A percentile compares a stretch with the other conserved stretches of the same genome.
phyloP scores from a whole-genome alignment of 2,113 vertebrate genomes.

The Crotalus viridis region DNA sequence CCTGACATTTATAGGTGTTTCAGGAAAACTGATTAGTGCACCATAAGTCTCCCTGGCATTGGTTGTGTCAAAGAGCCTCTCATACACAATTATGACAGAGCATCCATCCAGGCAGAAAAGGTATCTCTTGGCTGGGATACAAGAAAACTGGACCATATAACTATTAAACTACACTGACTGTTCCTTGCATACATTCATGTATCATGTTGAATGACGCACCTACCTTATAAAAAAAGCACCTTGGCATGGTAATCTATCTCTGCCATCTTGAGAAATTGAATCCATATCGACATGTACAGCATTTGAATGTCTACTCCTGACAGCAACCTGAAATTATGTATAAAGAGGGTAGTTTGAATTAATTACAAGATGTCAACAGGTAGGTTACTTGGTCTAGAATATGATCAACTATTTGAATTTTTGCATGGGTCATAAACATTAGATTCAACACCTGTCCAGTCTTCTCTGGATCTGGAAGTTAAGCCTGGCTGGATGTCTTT shows the following conservation, averaged over 20 bases:
- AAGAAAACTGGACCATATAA: constrained; percentile 1
- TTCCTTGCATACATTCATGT: background rate
- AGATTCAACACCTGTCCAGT: background rate
- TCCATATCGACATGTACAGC: constrained; percentile 49
- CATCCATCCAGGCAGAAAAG: constrained; percentile 46
- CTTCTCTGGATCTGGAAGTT: background rate
- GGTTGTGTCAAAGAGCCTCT: constrained; percentile 44
- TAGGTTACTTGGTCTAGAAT: background rate
- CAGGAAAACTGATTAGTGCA: constrained; percentile 44
- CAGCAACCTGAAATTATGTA: constrained; percentile 52
- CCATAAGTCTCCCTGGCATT: background rate
- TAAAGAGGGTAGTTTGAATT: background rate
- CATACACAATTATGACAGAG: constrained; percentile 40
- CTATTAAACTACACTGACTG: background rate
- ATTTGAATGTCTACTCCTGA: constrained; percentile 53
- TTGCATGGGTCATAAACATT: background rate
- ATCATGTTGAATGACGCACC: background rate
- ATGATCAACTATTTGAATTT: background rate
- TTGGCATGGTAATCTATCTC: constrained; percentile 41
- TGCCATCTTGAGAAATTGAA: constrained; percentile 44
- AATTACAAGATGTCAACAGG: background rate
- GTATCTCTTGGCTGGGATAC: constrained; percentile 40
- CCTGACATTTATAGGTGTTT: constrained; percentile 57
- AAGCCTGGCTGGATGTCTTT: background rate
- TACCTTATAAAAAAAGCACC: constrained; percentile 55